Evolutionary conservation across 2,797 vertebrate genomes (phyloP), one percentile per base, ranked within the genome.

Genomic region (Chaetophractus vellerosus): DNA sequence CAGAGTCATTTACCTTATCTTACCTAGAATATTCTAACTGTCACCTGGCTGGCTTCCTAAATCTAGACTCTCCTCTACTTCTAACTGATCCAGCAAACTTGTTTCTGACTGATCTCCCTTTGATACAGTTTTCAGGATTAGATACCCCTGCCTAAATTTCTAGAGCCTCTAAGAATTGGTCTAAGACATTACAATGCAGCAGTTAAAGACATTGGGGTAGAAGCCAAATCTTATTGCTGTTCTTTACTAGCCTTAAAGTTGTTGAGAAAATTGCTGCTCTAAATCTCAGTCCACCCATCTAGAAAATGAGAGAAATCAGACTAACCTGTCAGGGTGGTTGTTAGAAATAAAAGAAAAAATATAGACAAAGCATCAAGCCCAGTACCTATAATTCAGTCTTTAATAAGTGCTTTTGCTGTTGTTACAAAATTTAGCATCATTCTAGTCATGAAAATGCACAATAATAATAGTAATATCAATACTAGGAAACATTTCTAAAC

Each of bases 221-320:
- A 48, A 45, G 14, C 31, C 33, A 48, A 66, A 66, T 26, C 21
- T 63, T 41, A 68, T 63, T 57, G 23, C 31, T 80, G 8, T 82
- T 71, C 21, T 89, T 86, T 66, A 28, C 9, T 24, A 93, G 18
- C 52, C 81, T 9, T 24, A 9, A n/a, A 55, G 83, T 52, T 52
- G 9, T 81, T 36, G 1, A 87, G 68, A 66, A 85, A 50, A 83
- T 63, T 74, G 38, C 1, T 85, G 93, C 21, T 69, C 5, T 36
- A 69, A 33, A 16, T 64, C 55, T 86, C 31, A 90, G 24, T 45
- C 8, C 55, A 11, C 6, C 90, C 24, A 85, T 78, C 28, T 74
- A 33, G 36, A 81, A 79, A 94, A 48, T 68, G n/a, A 91, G 11
- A 63, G n/a, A 90, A 90, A 93, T 31, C 19, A 45, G 55, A 21